Evolutionary conservation across 1,140 invertebrate species (phyloP), one percentile per base, ranked within the genome.

Genomic region (Drosophila tristis): DNA sequence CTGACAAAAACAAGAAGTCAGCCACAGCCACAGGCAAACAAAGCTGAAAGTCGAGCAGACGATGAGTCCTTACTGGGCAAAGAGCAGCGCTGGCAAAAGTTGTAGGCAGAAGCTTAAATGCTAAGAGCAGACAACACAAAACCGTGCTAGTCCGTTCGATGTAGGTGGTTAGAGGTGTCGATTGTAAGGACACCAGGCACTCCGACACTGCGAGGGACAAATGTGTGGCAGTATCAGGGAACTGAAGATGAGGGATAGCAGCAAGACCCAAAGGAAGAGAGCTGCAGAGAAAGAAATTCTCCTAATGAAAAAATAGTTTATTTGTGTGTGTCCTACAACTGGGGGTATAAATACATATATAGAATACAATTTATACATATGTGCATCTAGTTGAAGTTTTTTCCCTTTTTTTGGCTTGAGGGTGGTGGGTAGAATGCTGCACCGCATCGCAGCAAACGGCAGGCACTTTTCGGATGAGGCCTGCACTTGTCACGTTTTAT

Each of bases 401-500:
- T 72, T 70, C 58, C 25, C 51, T 67, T 47, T 59, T 65, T 20
- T 61, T 50, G 49, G 43, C 7, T 42, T 4, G 23, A 2, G n/a
- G 42, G 23, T 0, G n/a, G 20, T 5, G 29, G 20, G 20, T 15
- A 48, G 20, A 5, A 29, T 7, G 7, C 54, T 7, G 48, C 9
- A 13, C 23, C 23, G 7, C 2, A 29, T 31, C 31, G 31, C 8
- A 23, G 15, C 20, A 23, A 43, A 47, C 35, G 25, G 3, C 31
- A 31, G 39, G 81, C 62, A 68, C 78, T 54, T 74, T 57, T 20
- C 8, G 70, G 73, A 75, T 75, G 61, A 66, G 58, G 64, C 78
- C 78, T 87, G 74, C 82, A 85, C 78, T 87, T 86, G 81, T 86
- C 81, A 86, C 81, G 80, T 74, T 78, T 85, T 81, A 70, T 84